Percentiles rank a stretch among this genome's conserved stretches.
phyloP scores from a whole-genome alignment of 2,888 invertebrate species.

The Sesamia inferens region DNA sequence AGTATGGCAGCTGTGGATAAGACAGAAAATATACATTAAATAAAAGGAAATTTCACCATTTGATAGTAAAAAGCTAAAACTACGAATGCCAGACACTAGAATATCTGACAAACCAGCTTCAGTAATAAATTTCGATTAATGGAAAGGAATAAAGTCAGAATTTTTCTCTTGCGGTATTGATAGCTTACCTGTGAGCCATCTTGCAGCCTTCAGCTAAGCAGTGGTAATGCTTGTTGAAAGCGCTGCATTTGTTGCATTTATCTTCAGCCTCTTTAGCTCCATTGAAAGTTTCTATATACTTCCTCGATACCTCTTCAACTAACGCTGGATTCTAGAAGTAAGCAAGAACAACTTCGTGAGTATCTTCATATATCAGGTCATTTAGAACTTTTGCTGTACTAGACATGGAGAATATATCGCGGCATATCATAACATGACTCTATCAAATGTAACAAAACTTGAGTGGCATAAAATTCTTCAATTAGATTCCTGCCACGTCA shows the following conservation, averaged over 20 bases:
- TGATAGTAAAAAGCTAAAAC: too few species aligned
- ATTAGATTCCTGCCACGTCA: slow-evolving; percentile 57
- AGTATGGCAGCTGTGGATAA: slow-evolving; percentile 86
- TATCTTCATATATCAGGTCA: not conserved
- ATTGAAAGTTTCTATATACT: slow-evolving; percentile 87
- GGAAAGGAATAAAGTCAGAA: not conserved
- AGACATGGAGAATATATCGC: not conserved
- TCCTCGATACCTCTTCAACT: slow-evolving; percentile 89
- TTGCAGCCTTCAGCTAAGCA: slow-evolving; percentile 95
- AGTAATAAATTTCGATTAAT: not conserved
- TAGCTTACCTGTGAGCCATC: slow-evolving; percentile 91
- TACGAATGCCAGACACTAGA: too few species aligned
- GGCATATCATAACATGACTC: slow-evolving; percentile 24
- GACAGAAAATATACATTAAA: not conserved
- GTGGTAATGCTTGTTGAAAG: slow-evolving; percentile 96
- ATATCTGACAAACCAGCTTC: not conserved
- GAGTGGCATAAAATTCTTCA: slow-evolving; percentile 65
- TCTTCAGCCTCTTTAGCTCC: slow-evolving; percentile 89
- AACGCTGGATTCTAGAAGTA: slow-evolving; percentile 88
- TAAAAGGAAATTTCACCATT: not conserved
- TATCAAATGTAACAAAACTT: slow-evolving; percentile 49
- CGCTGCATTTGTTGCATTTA: slow-evolving; percentile 89
- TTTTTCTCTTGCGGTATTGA: not conserved
- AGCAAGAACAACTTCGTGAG: not conserved
- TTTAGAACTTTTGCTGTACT: not conserved